Percentiles rank a stretch among this genome's conserved stretches.
Evolutionary conservation across 2,113 vertebrate genomes (phyloP).

Genomic region (Turnix velox): DNA sequence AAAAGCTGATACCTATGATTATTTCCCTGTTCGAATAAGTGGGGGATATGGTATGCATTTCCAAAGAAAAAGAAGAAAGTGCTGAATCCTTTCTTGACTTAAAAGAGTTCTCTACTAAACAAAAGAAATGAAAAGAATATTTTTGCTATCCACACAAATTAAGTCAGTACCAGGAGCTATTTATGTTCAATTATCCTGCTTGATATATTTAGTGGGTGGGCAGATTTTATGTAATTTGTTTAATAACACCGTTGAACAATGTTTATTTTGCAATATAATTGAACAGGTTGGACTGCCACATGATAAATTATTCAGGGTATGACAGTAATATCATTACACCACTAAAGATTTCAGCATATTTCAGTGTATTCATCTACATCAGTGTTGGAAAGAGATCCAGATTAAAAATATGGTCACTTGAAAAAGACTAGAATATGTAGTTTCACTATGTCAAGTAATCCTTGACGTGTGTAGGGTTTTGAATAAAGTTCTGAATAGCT

Average conservation of each 20-base stretch:
- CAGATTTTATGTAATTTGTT: slow-evolving; percentile 17
- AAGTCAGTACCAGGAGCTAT: neutral
- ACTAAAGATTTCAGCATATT: neutral
- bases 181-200: neutral
- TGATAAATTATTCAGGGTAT: neutral
- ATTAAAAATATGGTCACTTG: neutral
- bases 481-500: neutral
- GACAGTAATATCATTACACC: neutral
- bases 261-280: slow-evolving; percentile 22
- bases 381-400: neutral
- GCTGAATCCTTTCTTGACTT: neutral
- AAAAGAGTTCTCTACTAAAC: neutral
- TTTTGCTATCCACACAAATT: slow-evolving; percentile 5
- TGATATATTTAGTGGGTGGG: slow-evolving; percentile 3
- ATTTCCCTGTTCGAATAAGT: neutral
- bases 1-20: neutral
- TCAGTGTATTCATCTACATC: neutral
- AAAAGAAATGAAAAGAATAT: neutral
- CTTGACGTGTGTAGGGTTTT: neutral
- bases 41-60: neutral
- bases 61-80: neutral
- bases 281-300: neutral
- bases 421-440: neutral
- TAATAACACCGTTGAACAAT: neutral
- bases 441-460: neutral